Percentiles rank a stretch among this genome's conserved stretches.
These are phyloP conservation scores for Gobionotothen gibberifrons DNA, from an alignment of 2,797 vertebrate genomes.

Conservation along the genomic window DNA sequence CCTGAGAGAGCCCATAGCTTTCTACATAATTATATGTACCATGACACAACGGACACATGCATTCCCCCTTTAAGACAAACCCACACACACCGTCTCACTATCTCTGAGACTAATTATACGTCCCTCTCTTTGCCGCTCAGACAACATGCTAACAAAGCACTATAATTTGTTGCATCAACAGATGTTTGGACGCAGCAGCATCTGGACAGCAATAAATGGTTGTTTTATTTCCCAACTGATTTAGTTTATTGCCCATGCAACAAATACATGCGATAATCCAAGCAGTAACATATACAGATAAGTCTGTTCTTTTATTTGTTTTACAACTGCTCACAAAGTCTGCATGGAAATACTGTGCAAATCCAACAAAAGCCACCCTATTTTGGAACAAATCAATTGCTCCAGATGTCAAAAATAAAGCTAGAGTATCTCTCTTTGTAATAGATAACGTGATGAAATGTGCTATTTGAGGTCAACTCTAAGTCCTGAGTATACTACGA, in stretches of 20 bases:
- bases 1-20: slow-evolving; percentile 33
- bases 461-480: neutral
- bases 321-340: slow-evolving; percentile 9
- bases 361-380: neutral
- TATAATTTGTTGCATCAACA: slow-evolving; percentile 68
- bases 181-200: slow-evolving; percentile 59
- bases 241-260: neutral
- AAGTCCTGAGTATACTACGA: neutral
- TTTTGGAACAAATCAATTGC: neutral
- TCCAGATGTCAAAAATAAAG: neutral
- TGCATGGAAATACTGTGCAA: neutral
- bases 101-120: slow-evolving; percentile 70
- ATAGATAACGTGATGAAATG: slow-evolving; percentile 7
- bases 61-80: slow-evolving; percentile 44
- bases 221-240: slow-evolving; percentile 19
- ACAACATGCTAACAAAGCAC: slow-evolving; percentile 31
- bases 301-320: neutral
- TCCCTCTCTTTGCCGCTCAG: slow-evolving; percentile 48
- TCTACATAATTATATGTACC: slow-evolving; percentile 60
- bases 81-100: slow-evolving; percentile 34
- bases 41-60: slow-evolving; percentile 49
- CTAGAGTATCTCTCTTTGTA: neutral
- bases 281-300: neutral
- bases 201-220: slow-evolving; percentile 40
- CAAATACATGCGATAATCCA: neutral